phyloP scores from a whole-genome alignment of 2,113 vertebrate species.

The Serinus canaria region DNA sequence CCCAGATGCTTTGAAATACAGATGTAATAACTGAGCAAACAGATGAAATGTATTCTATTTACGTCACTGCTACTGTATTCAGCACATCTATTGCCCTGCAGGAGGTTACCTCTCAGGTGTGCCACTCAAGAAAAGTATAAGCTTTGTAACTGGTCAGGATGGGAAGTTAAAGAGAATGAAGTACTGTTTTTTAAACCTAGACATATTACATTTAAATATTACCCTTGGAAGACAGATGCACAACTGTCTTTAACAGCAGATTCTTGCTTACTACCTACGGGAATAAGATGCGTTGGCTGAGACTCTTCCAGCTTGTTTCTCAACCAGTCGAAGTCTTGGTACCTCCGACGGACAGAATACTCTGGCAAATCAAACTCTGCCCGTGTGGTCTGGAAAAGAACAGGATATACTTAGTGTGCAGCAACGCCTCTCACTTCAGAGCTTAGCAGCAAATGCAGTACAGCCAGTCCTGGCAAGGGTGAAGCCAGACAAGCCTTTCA shows the following conservation, averaged over 20 bases:
- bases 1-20: neutral
- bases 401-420: neutral
- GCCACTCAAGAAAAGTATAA: neutral
- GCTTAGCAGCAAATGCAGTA: neutral
- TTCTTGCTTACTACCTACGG: conserved; percentile 83
- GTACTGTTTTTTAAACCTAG: neutral
- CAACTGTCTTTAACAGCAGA: neutral
- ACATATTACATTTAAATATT: neutral
- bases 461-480: neutral
- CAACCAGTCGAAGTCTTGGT: conserved; percentile 98
- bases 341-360: conserved; percentile 90
- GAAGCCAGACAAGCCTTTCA: neutral
- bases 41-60: neutral
- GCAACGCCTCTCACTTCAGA: neutral
- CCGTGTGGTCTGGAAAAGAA: conserved; percentile 83
- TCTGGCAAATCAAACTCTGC: conserved; percentile 95
- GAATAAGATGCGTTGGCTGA: conserved; percentile 97
- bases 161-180: neutral
- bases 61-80: neutral
- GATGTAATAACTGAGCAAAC: neutral
- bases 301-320: conserved; percentile 93
- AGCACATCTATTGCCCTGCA: neutral
- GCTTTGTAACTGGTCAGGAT: neutral
- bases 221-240: neutral
- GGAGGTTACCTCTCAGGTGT: neutral